Evolutionary conservation across 2,797 vertebrate species (phyloP), one percentile per base, ranked within the genome.

Genomic region (Malacoctenus gilli): DNA sequence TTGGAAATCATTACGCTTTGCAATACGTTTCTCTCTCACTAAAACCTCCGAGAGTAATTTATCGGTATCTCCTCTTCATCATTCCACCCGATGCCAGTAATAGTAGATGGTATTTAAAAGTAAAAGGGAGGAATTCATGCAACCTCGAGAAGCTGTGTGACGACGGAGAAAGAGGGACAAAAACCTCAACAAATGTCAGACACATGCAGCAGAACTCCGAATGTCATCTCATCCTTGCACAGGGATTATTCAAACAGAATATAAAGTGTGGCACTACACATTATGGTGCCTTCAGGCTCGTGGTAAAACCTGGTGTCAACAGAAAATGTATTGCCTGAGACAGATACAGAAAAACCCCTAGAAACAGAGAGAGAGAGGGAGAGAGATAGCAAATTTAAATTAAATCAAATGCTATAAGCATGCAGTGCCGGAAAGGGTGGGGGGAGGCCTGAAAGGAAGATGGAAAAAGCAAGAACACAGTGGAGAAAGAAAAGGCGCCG

Each of bases 291-390:
- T 68, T 58, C 12, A 32, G 72, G 67, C 68, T 35, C 10, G 25
- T 63, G 57, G 66, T 76, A 66, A 72, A 82, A 63, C 70, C 38
- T 52, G 30, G 59, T 82, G 72, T 85, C 76, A 87, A 71, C 48
- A 68, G 62, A 51, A 75, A 77, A 82, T 80, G 56, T 68, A 72
- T 58, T 69, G 55, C 59, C 34, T 53, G 46, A 67, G 49, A 79
- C 64, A 66, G 48, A 75, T 83, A 58, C 50, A 64, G 51, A 52
- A 61, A 79, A 72, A 51, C 60, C 54, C 25, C 1, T 5, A 43
- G 11, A 64, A 34, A 44, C 54, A 36, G 18, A 16, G 22, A 54
- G 51, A 31, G 15, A 1, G 11, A 20, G 23, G 21, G 18, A 39
- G 47, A 64, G 5, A 23, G 63, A 71, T 56, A 57, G 48, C 7